phyloP scores from a whole-genome alignment of 2,113 vertebrate genomes.

The Alethe castanea region DNA sequence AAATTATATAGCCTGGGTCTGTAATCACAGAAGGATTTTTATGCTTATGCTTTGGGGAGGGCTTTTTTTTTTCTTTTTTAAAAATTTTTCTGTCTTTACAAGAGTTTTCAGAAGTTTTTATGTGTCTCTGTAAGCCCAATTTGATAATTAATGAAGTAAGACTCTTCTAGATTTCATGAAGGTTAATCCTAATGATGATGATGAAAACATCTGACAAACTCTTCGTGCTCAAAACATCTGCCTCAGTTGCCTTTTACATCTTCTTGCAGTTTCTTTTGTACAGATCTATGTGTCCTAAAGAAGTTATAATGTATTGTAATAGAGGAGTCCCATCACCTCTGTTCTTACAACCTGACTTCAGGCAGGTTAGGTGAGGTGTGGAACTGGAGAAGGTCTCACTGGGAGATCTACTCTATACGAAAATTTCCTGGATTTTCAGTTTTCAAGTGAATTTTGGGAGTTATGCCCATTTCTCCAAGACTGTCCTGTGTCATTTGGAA shows the following conservation, averaged over 20 bases:
- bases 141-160: neutral
- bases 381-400: neutral
- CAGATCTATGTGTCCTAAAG: neutral
- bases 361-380: neutral
- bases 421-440: neutral
- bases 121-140: neutral
- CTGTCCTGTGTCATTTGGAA: neutral
- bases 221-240: neutral
- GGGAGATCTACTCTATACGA: neutral
- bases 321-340: neutral
- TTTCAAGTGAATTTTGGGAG: neutral
- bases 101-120: neutral
- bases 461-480: accelerated
- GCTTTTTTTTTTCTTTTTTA: neutral
- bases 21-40: neutral
- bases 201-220: neutral
- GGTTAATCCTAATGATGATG: neutral
- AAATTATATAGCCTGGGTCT: neutral
- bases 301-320: neutral
- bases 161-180: neutral
- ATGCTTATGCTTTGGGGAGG: neutral
- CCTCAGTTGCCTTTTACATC: neutral
- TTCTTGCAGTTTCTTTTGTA: neutral
- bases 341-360: neutral
- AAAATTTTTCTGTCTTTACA: neutral